Percentiles rank a stretch among this genome's conserved stretches.
These are phyloP conservation scores for Trachops cirrhosus DNA, from an alignment of 2,797 vertebrate species.

Conservation along the genomic window DNA sequence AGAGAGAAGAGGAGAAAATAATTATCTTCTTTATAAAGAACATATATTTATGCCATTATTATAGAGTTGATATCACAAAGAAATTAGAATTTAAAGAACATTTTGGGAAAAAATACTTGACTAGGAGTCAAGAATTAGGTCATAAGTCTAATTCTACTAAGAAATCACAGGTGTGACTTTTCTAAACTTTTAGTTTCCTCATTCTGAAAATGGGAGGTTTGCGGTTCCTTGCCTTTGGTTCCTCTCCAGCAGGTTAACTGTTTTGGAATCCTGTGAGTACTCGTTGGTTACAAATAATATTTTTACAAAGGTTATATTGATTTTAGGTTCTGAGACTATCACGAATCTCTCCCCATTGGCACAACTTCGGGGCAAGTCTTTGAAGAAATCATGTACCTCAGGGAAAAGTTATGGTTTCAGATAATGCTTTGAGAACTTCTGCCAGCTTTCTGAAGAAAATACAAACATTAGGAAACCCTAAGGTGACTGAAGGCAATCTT, in stretches of 20 bases:
- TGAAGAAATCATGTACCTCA: not conserved
- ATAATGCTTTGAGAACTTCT: not conserved
- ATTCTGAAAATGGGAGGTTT: not conserved
- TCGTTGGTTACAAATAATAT: not conserved
- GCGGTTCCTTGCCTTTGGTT: not conserved
- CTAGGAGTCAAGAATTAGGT: not conserved
- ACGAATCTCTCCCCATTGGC: not conserved
- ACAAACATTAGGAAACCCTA: not conserved
- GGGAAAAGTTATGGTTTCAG: not conserved
- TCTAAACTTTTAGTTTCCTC: not conserved
- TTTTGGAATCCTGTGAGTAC: not conserved
- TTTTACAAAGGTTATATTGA: not conserved
- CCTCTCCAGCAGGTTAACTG: not conserved
- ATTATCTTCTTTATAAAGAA: not conserved
- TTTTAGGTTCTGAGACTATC: not conserved
- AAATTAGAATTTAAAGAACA: not conserved
- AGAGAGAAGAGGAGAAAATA: not conserved
- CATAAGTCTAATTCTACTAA: not conserved
- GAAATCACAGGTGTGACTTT: not conserved
- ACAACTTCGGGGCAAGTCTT: not conserved
- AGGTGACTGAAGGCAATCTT: not conserved
- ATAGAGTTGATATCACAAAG: not conserved
- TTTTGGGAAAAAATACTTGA: not conserved
- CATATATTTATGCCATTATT: not conserved
- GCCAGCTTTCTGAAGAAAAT: not conserved